These are phyloP conservation scores for Centropyge bicolor DNA, from an alignment of 2,797 vertebrate species.

Conservation along the genomic window DNA sequence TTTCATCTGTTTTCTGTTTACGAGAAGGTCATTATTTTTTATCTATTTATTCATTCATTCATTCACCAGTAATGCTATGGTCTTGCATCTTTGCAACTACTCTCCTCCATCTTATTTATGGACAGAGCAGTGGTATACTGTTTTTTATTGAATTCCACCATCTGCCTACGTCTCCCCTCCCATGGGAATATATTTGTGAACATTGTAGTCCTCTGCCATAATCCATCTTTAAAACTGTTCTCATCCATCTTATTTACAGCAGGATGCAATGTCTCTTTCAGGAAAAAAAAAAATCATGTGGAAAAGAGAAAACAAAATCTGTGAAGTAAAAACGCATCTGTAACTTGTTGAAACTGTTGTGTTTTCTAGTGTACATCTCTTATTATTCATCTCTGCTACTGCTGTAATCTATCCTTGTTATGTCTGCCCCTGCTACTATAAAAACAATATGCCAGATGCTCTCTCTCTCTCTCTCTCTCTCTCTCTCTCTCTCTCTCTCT, in stretches of 20 bases:
- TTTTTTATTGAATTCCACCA: constrained; percentile 14
- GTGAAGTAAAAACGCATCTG: background rate
- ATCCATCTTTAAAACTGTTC: constrained; percentile 38
- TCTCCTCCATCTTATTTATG: background rate
- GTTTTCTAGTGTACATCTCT: constrained; percentile 5
- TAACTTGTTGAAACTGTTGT: constrained; percentile 10
- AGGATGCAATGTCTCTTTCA: constrained; percentile 14
- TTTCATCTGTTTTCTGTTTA: background rate
- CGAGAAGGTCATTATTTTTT: no score
- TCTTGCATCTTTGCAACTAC: background rate
- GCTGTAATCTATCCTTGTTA: constrained; percentile 43
- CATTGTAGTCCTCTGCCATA: constrained; percentile 3
- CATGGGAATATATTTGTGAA: background rate
- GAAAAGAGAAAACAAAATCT: constrained; percentile 2
- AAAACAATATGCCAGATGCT: constrained; percentile 32
- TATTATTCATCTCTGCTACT: constrained; percentile 29
- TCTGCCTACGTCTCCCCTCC: background rate
- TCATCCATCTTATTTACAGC: constrained; percentile 37
- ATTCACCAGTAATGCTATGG: background rate
- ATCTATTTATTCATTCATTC: no score
- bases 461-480: background rate
- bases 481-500: background rate
- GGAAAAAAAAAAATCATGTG: background rate
- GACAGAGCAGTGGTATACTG: background rate
- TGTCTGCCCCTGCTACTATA: constrained; percentile 3